phyloP scores from a whole-genome alignment of 2,113 vertebrate genomes.

The Tenrec ecaudatus region DNA sequence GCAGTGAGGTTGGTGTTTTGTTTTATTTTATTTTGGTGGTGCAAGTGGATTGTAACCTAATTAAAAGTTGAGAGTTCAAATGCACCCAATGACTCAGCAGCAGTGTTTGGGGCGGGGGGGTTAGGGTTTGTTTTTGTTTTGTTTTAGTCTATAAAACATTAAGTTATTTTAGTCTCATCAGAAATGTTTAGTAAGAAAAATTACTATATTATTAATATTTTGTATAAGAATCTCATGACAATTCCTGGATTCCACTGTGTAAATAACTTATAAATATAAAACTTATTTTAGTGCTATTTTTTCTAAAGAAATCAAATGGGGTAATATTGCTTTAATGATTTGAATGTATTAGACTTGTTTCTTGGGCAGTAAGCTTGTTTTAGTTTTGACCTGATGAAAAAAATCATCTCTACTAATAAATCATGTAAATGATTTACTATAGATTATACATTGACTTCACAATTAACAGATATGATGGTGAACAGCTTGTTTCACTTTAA shows the following conservation, averaged over 20 bases:
- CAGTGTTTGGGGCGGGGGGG: no score
- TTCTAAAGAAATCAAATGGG: slow-evolving; percentile 2
- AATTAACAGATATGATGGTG: background rate
- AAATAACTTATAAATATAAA: slow-evolving; percentile 33
- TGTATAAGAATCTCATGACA: background rate
- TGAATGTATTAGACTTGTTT: background rate
- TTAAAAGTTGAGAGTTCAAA: no score
- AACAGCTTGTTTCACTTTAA: slow-evolving; percentile 45
- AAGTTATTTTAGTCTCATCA: no score
- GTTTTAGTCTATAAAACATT: no score
- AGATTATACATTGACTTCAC: slow-evolving; percentile 3
- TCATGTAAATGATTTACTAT: background rate
- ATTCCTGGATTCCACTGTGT: slow-evolving; percentile 30
- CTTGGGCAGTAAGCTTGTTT: no score
- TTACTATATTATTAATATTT: slow-evolving; percentile 8
- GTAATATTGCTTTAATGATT: slow-evolving; percentile 44
- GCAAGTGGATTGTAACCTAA: no score
- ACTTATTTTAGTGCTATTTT: slow-evolving; percentile 58
- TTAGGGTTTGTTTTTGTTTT: no score
- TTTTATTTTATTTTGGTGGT: no score
- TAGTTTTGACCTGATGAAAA: slow-evolving; percentile 28
- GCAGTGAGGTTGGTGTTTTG: no score
- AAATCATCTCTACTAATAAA: slow-evolving; percentile 37
- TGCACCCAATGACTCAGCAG: no score
- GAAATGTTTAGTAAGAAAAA: background rate